phyloP scores from a whole-genome alignment of 2,797 vertebrate genomes.

The Enteromius fasciolatus region DNA sequence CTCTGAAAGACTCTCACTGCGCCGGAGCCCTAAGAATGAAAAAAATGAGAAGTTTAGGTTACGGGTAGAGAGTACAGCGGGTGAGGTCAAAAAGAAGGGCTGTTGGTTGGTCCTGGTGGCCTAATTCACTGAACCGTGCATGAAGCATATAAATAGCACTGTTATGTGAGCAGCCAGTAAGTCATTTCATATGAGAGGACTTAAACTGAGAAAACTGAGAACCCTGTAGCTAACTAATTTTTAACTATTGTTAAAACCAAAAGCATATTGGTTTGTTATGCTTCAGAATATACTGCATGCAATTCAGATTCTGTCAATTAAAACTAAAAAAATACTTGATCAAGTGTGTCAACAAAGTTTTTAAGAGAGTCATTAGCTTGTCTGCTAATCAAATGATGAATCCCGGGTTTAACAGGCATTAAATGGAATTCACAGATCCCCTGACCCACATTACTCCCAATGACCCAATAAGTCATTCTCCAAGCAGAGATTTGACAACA shows the following conservation, averaged over 20 bases:
- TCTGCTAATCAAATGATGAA: not conserved
- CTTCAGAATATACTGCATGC: not conserved
- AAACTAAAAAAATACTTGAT: not conserved
- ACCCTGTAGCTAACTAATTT: not conserved
- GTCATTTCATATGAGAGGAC: constrained; percentile 37
- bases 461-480: constrained; percentile 51
- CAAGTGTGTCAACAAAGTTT: not conserved
- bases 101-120: constrained; percentile 36
- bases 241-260: not conserved
- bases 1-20: constrained; percentile 94
- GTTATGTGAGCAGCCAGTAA: constrained; percentile 41
- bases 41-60: constrained; percentile 29
- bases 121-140: constrained; percentile 42
- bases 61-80: not conserved
- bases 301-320: not conserved
- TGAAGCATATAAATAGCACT: constrained; percentile 55
- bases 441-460: constrained; percentile 35
- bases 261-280: not conserved
- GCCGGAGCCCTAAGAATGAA: constrained; percentile 84
- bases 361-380: not conserved
- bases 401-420: not conserved
- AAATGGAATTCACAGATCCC: not conserved
- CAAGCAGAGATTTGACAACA: constrained; percentile 45
- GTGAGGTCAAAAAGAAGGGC: constrained; percentile 27
- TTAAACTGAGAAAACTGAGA: not conserved